Evolutionary conservation across 2,113 vertebrate species (phyloP), one percentile per base, ranked within the genome.

Genomic region (Lota lota): DNA sequence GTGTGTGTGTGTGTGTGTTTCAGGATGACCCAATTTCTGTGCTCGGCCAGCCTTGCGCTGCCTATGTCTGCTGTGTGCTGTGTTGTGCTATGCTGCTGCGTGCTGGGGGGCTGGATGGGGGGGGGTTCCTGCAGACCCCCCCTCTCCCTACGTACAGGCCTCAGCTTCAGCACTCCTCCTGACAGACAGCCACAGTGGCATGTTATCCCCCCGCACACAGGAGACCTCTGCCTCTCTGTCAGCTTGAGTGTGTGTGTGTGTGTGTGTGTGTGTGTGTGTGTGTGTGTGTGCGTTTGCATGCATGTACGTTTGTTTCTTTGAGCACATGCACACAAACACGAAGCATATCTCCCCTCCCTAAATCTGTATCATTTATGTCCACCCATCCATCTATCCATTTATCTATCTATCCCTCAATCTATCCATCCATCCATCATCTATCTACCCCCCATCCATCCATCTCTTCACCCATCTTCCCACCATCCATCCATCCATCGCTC

Each of bases 21-120:
- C 84, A 70, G 78, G 79, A 81, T 92, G 91, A 93, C 91, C 91
- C 91, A 92, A 84, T 93, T 93, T 91, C 89, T 84, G 83, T 85
- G 90, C 91, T 87, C 88, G 88, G 87, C 90, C 88, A 78, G 83
- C 85, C 88, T 87, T 89, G 76, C 82, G 82, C 82, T 88, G 83
- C 78, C 80, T 77, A 70, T 53, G 63, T 28, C 47, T 81, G 77
- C 82, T 69, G 62, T 77, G 73, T 75, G 80, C 74, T 67, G 71
- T 81, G 78, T 83, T 81, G 71, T 78, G 86, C 82, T 88, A 85
- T 24, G 4, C 24, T 40, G 36, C 36, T 40, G 36, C 36, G 36
- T 40, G 36, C 36, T 40, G 36, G 36, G 36, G 36, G 36, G 36
- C 36, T 40, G 36, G 36, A 85, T 84, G 53, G 53, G 53, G 53